Conservation (phyloP, 53 echinoderm and acorn worm species). For the Antedon mediterranea region DNA sequence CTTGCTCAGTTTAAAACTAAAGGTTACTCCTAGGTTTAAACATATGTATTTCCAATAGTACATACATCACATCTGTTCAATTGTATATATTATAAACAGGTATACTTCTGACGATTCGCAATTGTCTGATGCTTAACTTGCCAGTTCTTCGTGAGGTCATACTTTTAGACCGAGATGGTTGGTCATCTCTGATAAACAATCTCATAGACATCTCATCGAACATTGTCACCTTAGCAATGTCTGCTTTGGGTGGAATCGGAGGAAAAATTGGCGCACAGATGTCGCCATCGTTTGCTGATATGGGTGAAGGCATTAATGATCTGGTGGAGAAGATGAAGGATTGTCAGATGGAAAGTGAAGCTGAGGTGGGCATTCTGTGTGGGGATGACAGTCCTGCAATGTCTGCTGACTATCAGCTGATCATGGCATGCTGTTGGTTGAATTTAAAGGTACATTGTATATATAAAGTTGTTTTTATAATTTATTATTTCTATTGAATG, state of each 20-base stretch:
- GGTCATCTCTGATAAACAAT: slow-evolving; percentile 32
- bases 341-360: slow-evolving; percentile 8
- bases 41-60: no score
- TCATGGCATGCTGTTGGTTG: slow-evolving; percentile 84
- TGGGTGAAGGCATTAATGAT: slow-evolving; percentile 81
- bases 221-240: slow-evolving; percentile 32
- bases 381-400: slow-evolving; percentile 15
- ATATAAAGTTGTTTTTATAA: background rate
- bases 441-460: slow-evolving; percentile 61
- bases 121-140: slow-evolving; percentile 30
- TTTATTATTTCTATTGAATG: no score
- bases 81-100: slow-evolving; percentile 11
- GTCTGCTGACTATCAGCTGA: slow-evolving; percentile 54
- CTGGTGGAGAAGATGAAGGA: slow-evolving; percentile 29
- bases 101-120: slow-evolving; percentile 48
- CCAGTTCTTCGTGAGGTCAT: slow-evolving; percentile 14
- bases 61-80: no score
- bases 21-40: no score
- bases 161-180: slow-evolving; percentile 12
- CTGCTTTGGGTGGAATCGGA: background rate
- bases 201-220: slow-evolving; percentile 29
- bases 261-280: background rate
- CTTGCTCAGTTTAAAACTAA: no score
- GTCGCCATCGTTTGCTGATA: slow-evolving; percentile 85
- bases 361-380: background rate